Evolutionary conservation across 2,113 vertebrate genomes (phyloP), one percentile per base, ranked within the genome.

Genomic region (Tympanuchus pallidicinctus): DNA sequence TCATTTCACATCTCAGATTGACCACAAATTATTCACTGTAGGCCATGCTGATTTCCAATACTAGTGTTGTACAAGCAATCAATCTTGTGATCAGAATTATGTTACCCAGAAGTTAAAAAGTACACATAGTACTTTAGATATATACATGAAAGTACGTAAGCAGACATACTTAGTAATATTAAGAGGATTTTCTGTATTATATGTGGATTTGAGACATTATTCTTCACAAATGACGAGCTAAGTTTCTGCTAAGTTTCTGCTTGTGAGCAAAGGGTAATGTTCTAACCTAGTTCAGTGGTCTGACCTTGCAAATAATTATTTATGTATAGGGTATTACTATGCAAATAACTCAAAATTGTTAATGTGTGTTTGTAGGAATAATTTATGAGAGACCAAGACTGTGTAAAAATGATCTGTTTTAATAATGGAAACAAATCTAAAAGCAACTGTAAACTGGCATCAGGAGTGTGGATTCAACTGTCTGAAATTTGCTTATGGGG

Each of bases 141-240:
- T 66, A 42, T 61, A 81, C 38, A 59, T 45, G 48, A 30, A 89
- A 86, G 70, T 54, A 59, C 42, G 13, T 48, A 76, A 86, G 80
- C 43, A 90, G 54, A 20, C 57, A 50, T 79, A 60, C 11, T 91
- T 71, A 82, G 42, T 30, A 88, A 89, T 80, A 91, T 88, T 89
- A 94, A 92, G 71, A 92, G 67, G 91, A 94, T 94, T 93, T 92
- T 85, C 84, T 79, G 72, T 76, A 70, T 42, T 76, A 11, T 82
- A 7, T 70, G 27, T 89, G 75, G 75, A 82, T 95, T 64, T 89
- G 52, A n/a, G 50, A n/a, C 34, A 86, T 61, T 95, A 82, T 82
- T 92, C 30, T 72, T 93, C 72, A 87, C 6, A 25, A 92, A 86
- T 71, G 60, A 74, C 28, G 70, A 85, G 27, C 34, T 34, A 34